Evolutionary conservation across 2,888 invertebrate genomes (phyloP), one percentile per base, ranked within the genome.

Genomic region (Ashinkailepas kermadecensis): DNA sequence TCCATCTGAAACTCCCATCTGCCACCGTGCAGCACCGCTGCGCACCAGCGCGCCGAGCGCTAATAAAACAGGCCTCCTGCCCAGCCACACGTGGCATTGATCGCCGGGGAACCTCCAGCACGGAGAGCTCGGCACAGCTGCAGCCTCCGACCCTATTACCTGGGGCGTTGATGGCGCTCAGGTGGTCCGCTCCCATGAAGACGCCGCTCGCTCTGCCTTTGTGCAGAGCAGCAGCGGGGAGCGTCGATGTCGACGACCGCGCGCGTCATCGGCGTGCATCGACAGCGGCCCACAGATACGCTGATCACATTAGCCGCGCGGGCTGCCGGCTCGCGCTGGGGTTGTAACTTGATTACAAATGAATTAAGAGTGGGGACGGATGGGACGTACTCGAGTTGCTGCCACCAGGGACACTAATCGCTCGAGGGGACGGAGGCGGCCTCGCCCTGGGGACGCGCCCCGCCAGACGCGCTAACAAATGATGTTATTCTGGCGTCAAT

Each of bases 261-360:
- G 23, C 74, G 39, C 74, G 74, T 74, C 74, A 56, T 54, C 74
- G 21, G 1, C 39, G 70, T 18, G 39, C 54, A 56, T 18, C 74
- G 56, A 56, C 74, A 21, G 56, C 18, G 70, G 39, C 70, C 39
- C 39, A 4, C 39, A 39, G 39, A 23, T 23, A 21, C 65, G 70
- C 74, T 74, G 74, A 74, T 74, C 74, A 74, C 74, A 56, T 74
- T 74, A 74, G 56, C 12, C 10, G 18, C 6, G 18, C 54, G 74
- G 74, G 74, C 54, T n/a, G 21, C 23, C 23, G 8, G 65, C 65
- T 1, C 65, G n/a, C 18, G 56, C 74, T 54, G 54, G 74, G 21
- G 74, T 54, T 74, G 74, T 74, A 74, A 74, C 74, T 74, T 74
- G 74, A 74, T 74, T 74, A 74, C 74, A 74, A 74, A 74, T 74